phyloP scores from a whole-genome alignment of 37 sponge, comb jelly and placozoan species.

The Cliona cf. orientalis region DNA sequence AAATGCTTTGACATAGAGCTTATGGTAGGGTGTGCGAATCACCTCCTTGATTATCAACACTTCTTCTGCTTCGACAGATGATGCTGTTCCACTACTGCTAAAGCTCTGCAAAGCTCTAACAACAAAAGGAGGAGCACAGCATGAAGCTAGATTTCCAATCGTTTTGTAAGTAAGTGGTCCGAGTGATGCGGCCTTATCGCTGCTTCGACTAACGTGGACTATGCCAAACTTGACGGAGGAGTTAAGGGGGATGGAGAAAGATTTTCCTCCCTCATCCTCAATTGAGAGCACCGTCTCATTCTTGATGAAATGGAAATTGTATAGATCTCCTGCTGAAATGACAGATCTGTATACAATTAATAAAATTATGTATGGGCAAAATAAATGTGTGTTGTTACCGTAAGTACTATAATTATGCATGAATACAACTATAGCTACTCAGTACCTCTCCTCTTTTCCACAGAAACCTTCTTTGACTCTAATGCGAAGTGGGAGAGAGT shows the following conservation, averaged over 20 bases:
- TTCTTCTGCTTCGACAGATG: too few species aligned
- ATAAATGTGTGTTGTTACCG: too few species aligned
- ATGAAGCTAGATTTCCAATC: neutral
- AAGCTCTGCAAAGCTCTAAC: constrained; percentile 1
- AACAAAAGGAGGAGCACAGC: neutral
- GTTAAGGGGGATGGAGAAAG: constrained; percentile 42
- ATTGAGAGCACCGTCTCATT: constrained; percentile 33
- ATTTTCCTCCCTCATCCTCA: constrained; percentile 5
- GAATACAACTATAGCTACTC: too few species aligned
- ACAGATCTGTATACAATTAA: constrained; percentile 12
- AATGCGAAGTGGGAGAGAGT: too few species aligned
- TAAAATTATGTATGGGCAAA: too few species aligned
- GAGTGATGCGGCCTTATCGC: neutral
- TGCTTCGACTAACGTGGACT: constrained; percentile 15
- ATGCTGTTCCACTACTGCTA: too few species aligned
- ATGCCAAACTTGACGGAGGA: constrained; percentile 53
- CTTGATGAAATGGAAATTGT: constrained; percentile 48
- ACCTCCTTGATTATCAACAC: too few species aligned
- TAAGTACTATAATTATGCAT: too few species aligned
- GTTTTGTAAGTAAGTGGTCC: neutral
- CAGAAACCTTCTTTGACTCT: too few species aligned
- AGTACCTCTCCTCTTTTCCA: too few species aligned
- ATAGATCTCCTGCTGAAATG: constrained; percentile 47
- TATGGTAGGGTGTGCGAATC: too few species aligned
- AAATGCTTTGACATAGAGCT: too few species aligned